phyloP scores from a whole-genome alignment of 2,888 invertebrate genomes.

The Celastrina argiolus region DNA sequence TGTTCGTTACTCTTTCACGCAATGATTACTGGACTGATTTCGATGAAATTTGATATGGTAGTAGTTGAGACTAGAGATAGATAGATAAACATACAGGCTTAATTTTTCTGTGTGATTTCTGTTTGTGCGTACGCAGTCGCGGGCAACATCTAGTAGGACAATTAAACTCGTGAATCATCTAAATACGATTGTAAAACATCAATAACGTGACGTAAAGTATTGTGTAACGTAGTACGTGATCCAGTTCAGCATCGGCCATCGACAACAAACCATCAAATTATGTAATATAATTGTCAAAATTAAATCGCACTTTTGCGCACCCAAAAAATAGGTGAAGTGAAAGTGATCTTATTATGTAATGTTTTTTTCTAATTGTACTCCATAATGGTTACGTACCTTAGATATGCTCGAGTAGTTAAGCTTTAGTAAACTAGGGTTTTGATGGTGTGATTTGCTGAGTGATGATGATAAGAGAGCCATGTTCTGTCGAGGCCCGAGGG shows the following conservation, averaged over 20 bases:
- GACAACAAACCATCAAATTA: slow-evolving; percentile 54
- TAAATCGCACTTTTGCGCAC: slow-evolving; percentile 49
- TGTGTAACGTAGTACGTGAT: slow-evolving; percentile 73
- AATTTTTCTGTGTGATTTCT: too few species aligned
- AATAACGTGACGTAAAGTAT: slow-evolving; percentile 59
- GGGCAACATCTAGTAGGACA: too few species aligned
- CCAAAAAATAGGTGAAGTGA: slow-evolving; percentile 60
- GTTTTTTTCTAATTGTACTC: slow-evolving; percentile 22
- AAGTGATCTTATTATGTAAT: slow-evolving; percentile 44
- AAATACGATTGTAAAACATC: slow-evolving; percentile 54
- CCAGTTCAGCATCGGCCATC: slow-evolving; percentile 57
- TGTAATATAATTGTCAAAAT: slow-evolving; percentile 70
- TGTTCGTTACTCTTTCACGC: too few species aligned
- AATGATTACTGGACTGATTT: too few species aligned
- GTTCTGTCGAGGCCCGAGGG: too few species aligned
- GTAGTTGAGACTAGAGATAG: too few species aligned
- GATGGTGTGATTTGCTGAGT: too few species aligned
- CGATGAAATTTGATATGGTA: too few species aligned
- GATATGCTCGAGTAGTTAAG: not conserved
- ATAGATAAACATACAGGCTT: too few species aligned
- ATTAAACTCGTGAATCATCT: slow-evolving; percentile 55
- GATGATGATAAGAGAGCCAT: too few species aligned
- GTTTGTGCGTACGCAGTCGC: too few species aligned
- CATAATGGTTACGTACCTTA: not conserved
- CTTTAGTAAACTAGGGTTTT: not conserved